Evolutionary conservation across 1,140 invertebrate genomes (phyloP).

Genomic region (Anoplolepis gracilipes): DNA sequence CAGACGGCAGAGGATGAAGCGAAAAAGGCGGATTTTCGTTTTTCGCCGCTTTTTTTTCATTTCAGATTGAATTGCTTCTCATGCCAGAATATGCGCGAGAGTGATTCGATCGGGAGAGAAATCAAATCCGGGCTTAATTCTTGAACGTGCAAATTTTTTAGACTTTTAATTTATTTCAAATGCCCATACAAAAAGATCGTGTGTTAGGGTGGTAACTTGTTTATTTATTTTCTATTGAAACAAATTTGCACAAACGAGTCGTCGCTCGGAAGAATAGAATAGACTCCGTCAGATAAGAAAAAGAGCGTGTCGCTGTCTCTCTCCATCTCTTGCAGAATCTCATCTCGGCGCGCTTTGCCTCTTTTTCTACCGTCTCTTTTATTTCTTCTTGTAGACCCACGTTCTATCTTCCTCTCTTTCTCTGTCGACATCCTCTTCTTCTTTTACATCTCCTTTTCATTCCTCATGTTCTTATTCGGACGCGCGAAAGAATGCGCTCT

Average conservation of each 20-base stretch:
- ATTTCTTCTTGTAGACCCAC: constrained; percentile 26
- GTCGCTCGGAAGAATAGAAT: background rate
- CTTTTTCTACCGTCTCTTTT: background rate
- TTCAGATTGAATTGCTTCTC: background rate
- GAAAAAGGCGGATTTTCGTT: constrained; percentile 1
- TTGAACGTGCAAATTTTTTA: too few species aligned
- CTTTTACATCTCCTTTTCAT: constrained; percentile 50
- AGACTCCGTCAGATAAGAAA: background rate
- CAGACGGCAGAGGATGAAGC: background rate
- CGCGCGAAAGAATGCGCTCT: constrained; percentile 78
- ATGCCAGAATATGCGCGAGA: background rate
- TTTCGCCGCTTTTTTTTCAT: constrained; percentile 2
- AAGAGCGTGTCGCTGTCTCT: background rate
- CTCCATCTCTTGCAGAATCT: background rate
- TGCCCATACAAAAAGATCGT: background rate
- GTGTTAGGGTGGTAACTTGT: background rate
- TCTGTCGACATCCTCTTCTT: constrained; percentile 46
- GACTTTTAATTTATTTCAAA: too few species aligned
- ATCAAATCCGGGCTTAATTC: background rate
- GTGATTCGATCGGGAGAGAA: background rate
- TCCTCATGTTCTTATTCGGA: constrained; percentile 76
- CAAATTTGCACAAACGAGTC: constrained; percentile 4
- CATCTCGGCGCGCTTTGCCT: constrained; percentile 17
- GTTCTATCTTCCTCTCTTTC: constrained; percentile 25
- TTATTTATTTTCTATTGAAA: constrained; percentile 15